phyloP scores from a whole-genome alignment of 2,113 vertebrate genomes.

The Brachypteracias leptosomus region DNA sequence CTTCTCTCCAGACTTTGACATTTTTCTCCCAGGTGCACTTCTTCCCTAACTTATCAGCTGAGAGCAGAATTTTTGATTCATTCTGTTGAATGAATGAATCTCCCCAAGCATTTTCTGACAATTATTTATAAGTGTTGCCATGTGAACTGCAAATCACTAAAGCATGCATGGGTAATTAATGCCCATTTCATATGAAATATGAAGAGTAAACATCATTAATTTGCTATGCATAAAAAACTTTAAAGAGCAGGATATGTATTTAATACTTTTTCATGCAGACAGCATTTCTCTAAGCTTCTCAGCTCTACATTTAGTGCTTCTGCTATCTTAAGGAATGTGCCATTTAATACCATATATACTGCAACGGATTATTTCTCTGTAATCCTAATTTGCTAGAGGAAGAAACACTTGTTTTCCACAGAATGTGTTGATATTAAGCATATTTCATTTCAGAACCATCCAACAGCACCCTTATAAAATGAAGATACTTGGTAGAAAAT shows the following conservation, averaged over 20 bases:
- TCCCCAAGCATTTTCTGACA: conserved; percentile 37
- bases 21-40: background rate
- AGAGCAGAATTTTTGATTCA: conserved; percentile 34
- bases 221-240: background rate
- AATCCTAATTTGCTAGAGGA: background rate
- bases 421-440: background rate
- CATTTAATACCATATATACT: background rate
- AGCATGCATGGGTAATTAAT: conserved; percentile 24
- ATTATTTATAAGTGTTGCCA: conserved; percentile 48
- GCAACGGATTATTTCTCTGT: background rate
- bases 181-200: background rate
- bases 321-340: background rate
- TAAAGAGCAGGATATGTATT: background rate
- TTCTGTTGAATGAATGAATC: conserved; percentile 32
- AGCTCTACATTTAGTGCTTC: background rate
- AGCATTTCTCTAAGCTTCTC: background rate
- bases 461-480: background rate
- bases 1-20: background rate
- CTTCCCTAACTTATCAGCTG: conserved; percentile 25
- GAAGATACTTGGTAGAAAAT: background rate
- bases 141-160: conserved; percentile 24
- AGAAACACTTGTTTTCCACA: background rate
- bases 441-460: background rate
- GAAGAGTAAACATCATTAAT: conserved; percentile 23
- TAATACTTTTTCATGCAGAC: background rate